These are phyloP conservation scores for Hylomyscus alleni DNA, from an alignment of 2,797 vertebrate genomes.

Conservation along the genomic window DNA sequence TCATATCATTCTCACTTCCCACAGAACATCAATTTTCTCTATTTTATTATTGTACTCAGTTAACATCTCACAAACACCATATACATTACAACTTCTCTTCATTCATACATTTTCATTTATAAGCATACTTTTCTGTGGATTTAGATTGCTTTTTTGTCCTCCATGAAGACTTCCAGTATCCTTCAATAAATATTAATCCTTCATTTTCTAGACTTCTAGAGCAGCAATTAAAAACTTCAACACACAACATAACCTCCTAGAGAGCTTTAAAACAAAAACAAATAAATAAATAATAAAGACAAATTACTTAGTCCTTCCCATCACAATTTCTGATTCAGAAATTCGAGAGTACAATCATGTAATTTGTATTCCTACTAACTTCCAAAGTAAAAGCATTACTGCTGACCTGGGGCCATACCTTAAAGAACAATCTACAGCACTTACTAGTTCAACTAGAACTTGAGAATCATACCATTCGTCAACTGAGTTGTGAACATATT, in stretches of 20 bases:
- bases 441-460: constrained; percentile 29
- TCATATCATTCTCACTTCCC: not conserved
- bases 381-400: not conserved
- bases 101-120: constrained; percentile 13
- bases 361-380: constrained; percentile 37
- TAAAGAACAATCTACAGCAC: constrained; percentile 16
- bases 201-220: constrained; percentile 41
- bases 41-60: constrained; percentile 45
- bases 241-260: not conserved
- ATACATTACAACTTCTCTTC: not conserved
- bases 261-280: not conserved
- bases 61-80: constrained; percentile 15
- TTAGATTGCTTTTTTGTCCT: constrained; percentile 2
- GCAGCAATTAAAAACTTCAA: constrained; percentile 35
- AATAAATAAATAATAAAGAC: not conserved
- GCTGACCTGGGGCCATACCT: not conserved
- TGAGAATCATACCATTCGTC: constrained; percentile 1
- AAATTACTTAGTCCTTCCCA: not conserved
- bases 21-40: constrained; percentile 30
- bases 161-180: not conserved
- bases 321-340: not conserved
- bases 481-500: constrained; percentile 34
- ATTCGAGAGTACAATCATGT: not conserved
- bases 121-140: constrained; percentile 20
- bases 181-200: not conserved